Evolutionary conservation across 2,888 invertebrate species (phyloP), one percentile per base, ranked within the genome.

Genomic region (Parnassius orleans): DNA sequence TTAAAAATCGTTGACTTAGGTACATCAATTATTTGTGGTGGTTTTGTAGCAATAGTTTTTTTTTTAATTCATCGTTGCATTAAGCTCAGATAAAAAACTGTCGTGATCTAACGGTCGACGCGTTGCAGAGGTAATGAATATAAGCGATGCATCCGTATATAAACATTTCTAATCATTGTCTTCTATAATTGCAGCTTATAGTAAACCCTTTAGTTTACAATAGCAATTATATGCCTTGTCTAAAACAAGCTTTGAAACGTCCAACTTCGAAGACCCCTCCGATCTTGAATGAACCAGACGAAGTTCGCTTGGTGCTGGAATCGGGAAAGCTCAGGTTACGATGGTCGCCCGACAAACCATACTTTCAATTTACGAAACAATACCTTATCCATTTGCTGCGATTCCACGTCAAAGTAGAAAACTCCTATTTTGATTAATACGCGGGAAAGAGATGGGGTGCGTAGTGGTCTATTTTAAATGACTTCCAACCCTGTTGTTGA

Each of bases 331-430:
- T 79, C 89, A 75, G 63, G 71, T 66, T 74, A 79, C 53, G 69
- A 70, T 76, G 81, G 88, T 67, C 78, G 77, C 75, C 76, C 81
- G 74, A 73, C 77, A 78, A 84, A 83, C 86, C 83, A 86, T 87
- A 86, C 87, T 90, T 90, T 90, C 90, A 90, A 91, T 90, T 90
- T 90, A 84, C 83, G 80, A 87, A 87, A 91, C 91, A 91, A 91
- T 90, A 80, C 88, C 90, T 88, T 90, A 90, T 90, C 91, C 90
- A 90, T 90, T 90, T 87, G 85, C 90, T 84, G 82, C 84, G 84
- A 88, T 85, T 89, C 89, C 78, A 86, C 87, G 91, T 90, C 90
- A 91, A 90, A 90, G 88, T 87, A 85, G 87, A 87, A 84, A 85
- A 86, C 86, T 84, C 79, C 84, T 88, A 89, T 90, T 90, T 90